Evolutionary conservation across 1,140 invertebrate species (phyloP), one percentile per base, ranked within the genome.

Genomic region (Atopsyche davidsoni): DNA sequence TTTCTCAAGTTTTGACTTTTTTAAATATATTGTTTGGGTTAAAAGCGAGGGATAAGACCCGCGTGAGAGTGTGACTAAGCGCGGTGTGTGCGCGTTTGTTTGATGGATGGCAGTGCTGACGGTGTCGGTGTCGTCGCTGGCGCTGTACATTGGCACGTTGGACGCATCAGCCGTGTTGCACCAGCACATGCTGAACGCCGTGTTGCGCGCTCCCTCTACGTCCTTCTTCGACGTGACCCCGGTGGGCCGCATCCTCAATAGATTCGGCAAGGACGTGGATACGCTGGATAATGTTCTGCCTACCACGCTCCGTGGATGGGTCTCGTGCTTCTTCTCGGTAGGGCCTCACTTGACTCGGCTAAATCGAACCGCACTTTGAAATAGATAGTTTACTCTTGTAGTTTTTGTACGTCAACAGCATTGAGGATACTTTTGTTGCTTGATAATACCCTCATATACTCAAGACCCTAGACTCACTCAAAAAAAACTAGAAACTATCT

Each of bases 191-290:
- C 79, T 95, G 46, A 65, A 68, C 51, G 78, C 82, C 62, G 76
- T 86, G 53, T 72, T 93, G 58, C 79, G 79, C 56, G 78, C 79
- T 57, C 89, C 89, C 32, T 70, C 70, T 59, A 76, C 78, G 59
- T 79, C 76, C 56, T 92, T 92, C 75, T 93, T 89, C 76, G 90
- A 94, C 69, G 81, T 86, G 58, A 92, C 89, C 58, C 89, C 90
- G 36, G 65, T 85, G 50, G 90, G 90, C 61, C 78, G 90, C 62
- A 80, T 92, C 61, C 73, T 92, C 59, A 92, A 91, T 74, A 78
- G 87, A 60, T 92, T 94, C 73, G 80, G 81, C 68, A 89, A 87
- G 71, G 89, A 91, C 75, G 76, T 91, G 56, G 86, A 91, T 66
- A 78, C 79, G 57, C 71, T 88, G 63, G 87, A 90, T 73, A 84